Evolutionary conservation across 2,113 vertebrate species (phyloP), one percentile per base, ranked within the genome.

Genomic region (Paedocypris sp.): DNA sequence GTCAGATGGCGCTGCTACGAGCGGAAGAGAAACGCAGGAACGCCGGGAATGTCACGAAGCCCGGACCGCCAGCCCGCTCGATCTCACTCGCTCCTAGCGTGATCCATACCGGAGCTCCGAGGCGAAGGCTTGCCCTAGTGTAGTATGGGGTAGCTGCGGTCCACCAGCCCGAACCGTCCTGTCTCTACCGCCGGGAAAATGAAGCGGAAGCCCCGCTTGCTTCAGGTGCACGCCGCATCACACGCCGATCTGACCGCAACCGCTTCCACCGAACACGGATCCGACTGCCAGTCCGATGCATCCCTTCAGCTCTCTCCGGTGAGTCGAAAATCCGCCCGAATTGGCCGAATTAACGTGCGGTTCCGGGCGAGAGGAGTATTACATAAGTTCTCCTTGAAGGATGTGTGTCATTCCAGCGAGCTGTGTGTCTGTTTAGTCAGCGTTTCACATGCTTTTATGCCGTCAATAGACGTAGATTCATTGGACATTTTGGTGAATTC

Each of bases 131-230:
- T 19, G 11, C 4, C 10, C 15, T 16, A 23, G 31, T n/a, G n/a
- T 41, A 38, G 39, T 36, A 35, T 36, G 31, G 43, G 49, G 49
- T 61, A 67, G 39, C 41, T 33, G 29, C 7, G 10, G 13, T 36
- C 23, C 49, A 46, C 47, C 35, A 53, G 28, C 36, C 10, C 28
- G 19, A 33, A 42, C 36, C 13, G 28, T 46, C 41, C 32, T 18
- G 25, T 26, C 29, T 53, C 58, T n/a, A n/a, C n/a, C 48, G 29
- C 66, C 52, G 60, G 60, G 20, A 68, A 68, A 63, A 68, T 68
- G 66, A 62, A 57, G 51, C 54, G 11, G 28, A 38, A 32, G 28
- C 42, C 20, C 35, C 47, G 42, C 32, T 57, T 19, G 35, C 52
- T 50, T 50, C 45, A 62, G 51, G 46, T 58, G 66, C 60, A 8